Evolutionary conservation across 1,140 invertebrate species (phyloP), one percentile per base, ranked within the genome.

Genomic region (Campoletis sonorensis): DNA sequence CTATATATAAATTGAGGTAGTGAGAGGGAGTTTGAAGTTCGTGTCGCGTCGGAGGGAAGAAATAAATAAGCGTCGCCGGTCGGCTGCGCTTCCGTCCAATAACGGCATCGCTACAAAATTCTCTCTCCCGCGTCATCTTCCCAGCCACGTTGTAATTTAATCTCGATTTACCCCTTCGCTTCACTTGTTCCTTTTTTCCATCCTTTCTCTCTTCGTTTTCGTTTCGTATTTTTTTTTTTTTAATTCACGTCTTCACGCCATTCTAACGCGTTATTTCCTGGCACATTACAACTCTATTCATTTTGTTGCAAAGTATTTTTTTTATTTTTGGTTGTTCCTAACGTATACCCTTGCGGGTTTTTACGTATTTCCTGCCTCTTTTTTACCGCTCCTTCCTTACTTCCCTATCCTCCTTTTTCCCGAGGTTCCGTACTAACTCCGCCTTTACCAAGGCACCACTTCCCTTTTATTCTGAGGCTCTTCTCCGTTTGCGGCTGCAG

Each of bases 51-150:
- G 73, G 73, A 58, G 73, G 73, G 73, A 77, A 77, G 73, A 77
- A 77, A 77, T 77, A 77, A 77, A 77, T 77, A 77, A 77, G 73
- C 73, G 73, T 37, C 73, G 73, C 73, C 54, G 73, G 73, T 61
- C 73, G 73, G 54, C 40, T 33, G 18, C 16, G 30, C 54, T 77
- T 77, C 73, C 73, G 73, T 77, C 73, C 73, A 77, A 77, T 77
- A 77, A 77, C 73, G 73, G 72, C 72, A 75, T 75, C 72, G 51
- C 45, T 58, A 75, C 72, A 26, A 75, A 75, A 27, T 75, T 75
- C 45, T 75, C 45, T 45, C 49, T 18, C n/a, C n/a, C n/a, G 13
- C 51, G 51, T 21, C 18, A 54, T 54, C 51, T 54, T 58, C 72
- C 15, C n/a, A 37, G 26, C 23, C 37, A 75, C 72, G 27, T 54